A percentile compares a stretch with the other conserved stretches of the same genome.
phyloP scores from a whole-genome alignment of 2,113 vertebrate species.

The pig (Sus scrofa) region DNA sequence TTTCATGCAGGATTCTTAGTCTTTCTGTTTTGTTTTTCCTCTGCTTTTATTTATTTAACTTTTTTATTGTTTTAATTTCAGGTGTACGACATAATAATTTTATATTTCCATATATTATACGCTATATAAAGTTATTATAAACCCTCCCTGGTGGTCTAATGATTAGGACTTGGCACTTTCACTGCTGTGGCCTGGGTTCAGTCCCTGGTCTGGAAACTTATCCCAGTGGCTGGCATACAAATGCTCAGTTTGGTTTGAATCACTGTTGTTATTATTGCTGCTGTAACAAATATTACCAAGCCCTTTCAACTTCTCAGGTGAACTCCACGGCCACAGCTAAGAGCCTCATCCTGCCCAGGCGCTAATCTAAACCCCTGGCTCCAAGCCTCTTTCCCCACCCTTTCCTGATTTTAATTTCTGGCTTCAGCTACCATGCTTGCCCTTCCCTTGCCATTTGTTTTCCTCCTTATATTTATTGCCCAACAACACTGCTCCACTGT shows the following conservation, averaged over 20 bases:
- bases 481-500: accelerated
- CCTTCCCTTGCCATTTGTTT: background rate
- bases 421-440: background rate
- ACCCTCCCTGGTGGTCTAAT: background rate
- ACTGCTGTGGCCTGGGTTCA: too few species aligned
- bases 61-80: background rate
- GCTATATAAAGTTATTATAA: background rate
- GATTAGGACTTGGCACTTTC: too few species aligned
- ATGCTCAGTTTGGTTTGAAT: background rate
- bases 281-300: background rate
- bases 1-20: background rate
- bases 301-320: background rate
- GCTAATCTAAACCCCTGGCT: background rate
- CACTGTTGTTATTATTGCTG: background rate
- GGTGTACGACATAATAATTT: background rate
- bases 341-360: background rate
- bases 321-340: background rate
- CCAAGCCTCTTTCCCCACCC: too few species aligned
- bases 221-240: background rate
- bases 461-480: accelerated
- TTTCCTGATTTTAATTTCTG: background rate
- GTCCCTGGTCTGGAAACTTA: background rate
- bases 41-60: background rate
- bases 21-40: background rate
- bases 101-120: background rate